Percentiles rank a stretch among this genome's conserved stretches.
Evolutionary conservation across 1,140 invertebrate species (phyloP).

Genomic region (Andricus grossulariae): DNA sequence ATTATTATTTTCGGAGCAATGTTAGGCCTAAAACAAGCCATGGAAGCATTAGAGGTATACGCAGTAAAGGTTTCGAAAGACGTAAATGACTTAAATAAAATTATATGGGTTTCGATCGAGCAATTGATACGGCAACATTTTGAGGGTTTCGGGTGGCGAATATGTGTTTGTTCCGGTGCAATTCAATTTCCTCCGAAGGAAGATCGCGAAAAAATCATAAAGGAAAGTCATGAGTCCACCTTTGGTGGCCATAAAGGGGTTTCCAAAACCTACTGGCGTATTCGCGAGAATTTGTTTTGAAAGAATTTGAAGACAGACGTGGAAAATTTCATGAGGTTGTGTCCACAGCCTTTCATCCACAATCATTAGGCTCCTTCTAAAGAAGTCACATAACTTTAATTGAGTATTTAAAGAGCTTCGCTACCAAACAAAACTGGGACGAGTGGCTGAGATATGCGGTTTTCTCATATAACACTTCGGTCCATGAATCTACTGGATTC

Average conservation of each 20-base stretch:
- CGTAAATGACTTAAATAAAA: background rate
- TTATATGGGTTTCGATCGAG: background rate
- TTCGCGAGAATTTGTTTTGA: background rate
- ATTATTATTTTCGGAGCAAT: background rate
- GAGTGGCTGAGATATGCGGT: too few species aligned
- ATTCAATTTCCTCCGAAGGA: background rate
- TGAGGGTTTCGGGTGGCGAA: background rate
- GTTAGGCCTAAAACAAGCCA: background rate
- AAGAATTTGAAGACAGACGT: too few species aligned
- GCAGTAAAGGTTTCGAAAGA: background rate
- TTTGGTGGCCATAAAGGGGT: background rate
- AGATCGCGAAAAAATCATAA: background rate
- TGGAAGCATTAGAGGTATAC: background rate
- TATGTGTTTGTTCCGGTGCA: background rate
- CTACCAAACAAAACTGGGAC: too few species aligned
- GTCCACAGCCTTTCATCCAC: too few species aligned
- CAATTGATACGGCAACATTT: conserved; percentile 25
- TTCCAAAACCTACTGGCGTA: background rate
- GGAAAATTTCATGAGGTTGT: too few species aligned
- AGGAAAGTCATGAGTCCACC: background rate
- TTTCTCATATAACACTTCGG: too few species aligned
- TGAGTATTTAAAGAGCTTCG: too few species aligned
- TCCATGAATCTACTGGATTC: too few species aligned
- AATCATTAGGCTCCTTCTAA: too few species aligned
- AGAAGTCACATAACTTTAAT: too few species aligned